A percentile compares a stretch with the other conserved stretches of the same genome.
These are phyloP conservation scores for Parasteatoda tepidariorum DNA, from an alignment of 1,140 invertebrate genomes.

Conservation along the genomic window DNA sequence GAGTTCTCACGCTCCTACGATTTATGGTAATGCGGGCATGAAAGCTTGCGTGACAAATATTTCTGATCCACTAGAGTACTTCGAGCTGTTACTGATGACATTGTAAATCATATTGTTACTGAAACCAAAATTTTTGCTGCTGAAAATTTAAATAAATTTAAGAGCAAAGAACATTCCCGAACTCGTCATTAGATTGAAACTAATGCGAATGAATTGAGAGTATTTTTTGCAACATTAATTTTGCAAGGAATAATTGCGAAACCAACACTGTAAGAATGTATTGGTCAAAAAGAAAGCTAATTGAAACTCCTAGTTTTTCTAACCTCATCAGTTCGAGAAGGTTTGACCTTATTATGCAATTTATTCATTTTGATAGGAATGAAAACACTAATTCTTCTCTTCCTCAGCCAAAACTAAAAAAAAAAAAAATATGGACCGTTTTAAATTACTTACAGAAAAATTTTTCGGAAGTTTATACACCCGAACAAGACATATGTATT, in stretches of 20 bases:
- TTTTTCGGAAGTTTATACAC: slow-evolving; percentile 24
- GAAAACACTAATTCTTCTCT: slow-evolving; percentile 12
- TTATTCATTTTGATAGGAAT: slow-evolving; percentile 23
- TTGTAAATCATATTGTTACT: slow-evolving; percentile 10
- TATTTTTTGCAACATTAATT: slow-evolving; percentile 15
- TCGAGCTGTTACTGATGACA: slow-evolving; percentile 1
- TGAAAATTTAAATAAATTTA: slow-evolving; percentile 5
- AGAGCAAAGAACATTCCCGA: slow-evolving; percentile 7
- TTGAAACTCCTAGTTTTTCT: background rate
- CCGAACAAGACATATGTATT: slow-evolving; percentile 10
- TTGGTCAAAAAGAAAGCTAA: slow-evolving; percentile 22
- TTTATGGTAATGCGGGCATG: no score
- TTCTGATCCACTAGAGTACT: background rate
- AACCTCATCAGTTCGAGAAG: background rate
- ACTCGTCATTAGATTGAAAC: slow-evolving; percentile 1
- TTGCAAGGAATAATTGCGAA: slow-evolving; percentile 10
- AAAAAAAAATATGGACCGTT: slow-evolving; percentile 4
- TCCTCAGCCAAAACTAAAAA: slow-evolving; percentile 23
- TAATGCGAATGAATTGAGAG: slow-evolving; percentile 17
- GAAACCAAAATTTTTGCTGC: background rate
- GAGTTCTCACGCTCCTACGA: background rate
- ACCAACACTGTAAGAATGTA: background rate
- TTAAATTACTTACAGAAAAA: slow-evolving; percentile 12
- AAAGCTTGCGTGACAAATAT: no score
- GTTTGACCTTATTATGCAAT: slow-evolving; percentile 24